Evolutionary conservation across 2,113 vertebrate species (phyloP).

Genomic region (Alligator sinensis): DNA sequence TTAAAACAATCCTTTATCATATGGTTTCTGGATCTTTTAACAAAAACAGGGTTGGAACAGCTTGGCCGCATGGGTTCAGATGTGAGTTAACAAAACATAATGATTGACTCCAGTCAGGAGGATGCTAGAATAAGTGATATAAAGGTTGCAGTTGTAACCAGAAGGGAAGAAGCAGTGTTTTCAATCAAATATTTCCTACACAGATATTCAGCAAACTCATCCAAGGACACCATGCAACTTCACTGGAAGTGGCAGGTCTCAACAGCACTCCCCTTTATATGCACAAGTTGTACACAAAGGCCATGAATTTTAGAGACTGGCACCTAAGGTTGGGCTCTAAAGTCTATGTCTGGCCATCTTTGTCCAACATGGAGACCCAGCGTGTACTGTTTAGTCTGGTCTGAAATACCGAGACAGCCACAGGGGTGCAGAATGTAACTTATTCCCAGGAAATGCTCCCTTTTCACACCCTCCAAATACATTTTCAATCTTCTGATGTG

Average conservation of each 20-base stretch:
- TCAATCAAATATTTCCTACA: not conserved
- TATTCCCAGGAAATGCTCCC: not conserved
- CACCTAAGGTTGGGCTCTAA: not conserved
- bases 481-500: not conserved
- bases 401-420: not conserved
- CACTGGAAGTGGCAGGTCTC: not conserved
- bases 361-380: conserved; percentile 14
- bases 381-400: conserved; percentile 45
- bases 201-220: not conserved
- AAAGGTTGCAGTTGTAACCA: conserved; percentile 12
- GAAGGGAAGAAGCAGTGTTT: conserved; percentile 7
- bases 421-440: not conserved
- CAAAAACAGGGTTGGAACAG: not conserved
- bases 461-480: not conserved
- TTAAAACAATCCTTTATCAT: conserved; percentile 17
- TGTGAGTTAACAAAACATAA: conserved; percentile 20
- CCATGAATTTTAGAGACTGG: not conserved
- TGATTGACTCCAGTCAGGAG: not conserved
- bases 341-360: conserved; percentile 1
- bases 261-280: not conserved
- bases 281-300: not conserved
- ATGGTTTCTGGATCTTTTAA: not conserved
- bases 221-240: not conserved
- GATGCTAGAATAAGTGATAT: conserved; percentile 44
- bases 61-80: not conserved